Evolutionary conservation across 1,140 invertebrate species (phyloP).

Genomic region (Tetramorium parvispinum): DNA sequence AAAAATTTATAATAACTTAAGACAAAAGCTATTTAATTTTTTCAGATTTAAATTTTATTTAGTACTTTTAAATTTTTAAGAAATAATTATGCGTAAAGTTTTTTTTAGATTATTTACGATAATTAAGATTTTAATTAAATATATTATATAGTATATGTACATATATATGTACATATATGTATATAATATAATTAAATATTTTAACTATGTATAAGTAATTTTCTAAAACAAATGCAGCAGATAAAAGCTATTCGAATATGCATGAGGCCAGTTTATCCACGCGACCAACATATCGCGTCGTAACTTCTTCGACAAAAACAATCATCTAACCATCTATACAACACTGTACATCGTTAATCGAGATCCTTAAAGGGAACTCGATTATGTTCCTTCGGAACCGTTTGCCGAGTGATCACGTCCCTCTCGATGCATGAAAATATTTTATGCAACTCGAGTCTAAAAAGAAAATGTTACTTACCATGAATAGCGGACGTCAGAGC

Average conservation of each 20-base stretch:
- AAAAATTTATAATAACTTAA: background rate
- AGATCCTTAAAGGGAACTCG: slow-evolving; percentile 1
- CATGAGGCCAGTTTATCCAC: slow-evolving; percentile 44
- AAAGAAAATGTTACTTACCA: slow-evolving; percentile 49
- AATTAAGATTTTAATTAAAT: background rate
- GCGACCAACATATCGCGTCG: background rate
- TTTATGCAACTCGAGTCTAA: background rate
- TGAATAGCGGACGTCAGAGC: slow-evolving; percentile 13
- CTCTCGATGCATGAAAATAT: background rate
- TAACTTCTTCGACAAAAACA: slow-evolving; percentile 42
- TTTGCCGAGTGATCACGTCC: background rate
- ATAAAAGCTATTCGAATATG: slow-evolving; percentile 50
- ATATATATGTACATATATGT: background rate
- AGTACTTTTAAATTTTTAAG: background rate
- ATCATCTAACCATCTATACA: slow-evolving; percentile 64
- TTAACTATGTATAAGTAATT: background rate
- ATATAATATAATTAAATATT: background rate
- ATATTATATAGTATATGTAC: background rate
- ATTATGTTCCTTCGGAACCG: background rate
- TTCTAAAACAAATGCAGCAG: background rate
- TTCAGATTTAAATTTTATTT: slow-evolving; percentile 8
- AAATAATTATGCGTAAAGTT: background rate
- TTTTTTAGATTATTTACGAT: background rate
- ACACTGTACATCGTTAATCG: slow-evolving; percentile 66
- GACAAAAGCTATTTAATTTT: slow-evolving; percentile 10